Conservation (phyloP, 2,113 vertebrate genomes). For the Cygnus buccinator region DNA sequence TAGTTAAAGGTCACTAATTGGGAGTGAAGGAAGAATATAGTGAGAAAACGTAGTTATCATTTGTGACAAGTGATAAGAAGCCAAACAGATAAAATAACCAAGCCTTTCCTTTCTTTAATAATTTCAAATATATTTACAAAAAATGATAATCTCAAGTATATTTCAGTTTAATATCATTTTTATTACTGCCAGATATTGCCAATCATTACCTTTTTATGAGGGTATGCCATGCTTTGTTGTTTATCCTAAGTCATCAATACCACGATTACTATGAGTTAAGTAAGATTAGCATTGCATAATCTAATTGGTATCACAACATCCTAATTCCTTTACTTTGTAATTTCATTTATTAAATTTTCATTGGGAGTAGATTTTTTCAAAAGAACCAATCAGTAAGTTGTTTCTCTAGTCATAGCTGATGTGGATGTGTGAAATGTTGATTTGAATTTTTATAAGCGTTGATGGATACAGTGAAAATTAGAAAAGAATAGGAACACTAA, state of each 20-base stretch:
- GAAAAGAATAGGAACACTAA: background rate
- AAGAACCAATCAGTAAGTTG: background rate
- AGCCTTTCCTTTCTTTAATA: background rate
- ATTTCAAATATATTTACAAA: background rate
- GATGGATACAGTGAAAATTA: background rate
- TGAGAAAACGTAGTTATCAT: background rate
- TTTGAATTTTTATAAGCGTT: background rate
- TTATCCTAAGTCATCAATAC: background rate
- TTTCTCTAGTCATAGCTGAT: background rate
- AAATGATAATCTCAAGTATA: background rate
- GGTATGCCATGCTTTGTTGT: background rate
- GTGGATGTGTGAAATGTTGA: background rate
- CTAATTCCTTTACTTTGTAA: background rate
- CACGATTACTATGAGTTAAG: background rate
- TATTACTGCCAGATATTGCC: background rate
- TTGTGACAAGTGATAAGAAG: constrained; percentile 2
- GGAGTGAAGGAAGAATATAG: background rate
- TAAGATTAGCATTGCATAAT: background rate
- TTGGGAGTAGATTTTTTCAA: background rate
- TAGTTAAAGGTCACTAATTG: background rate
- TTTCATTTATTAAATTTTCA: background rate
- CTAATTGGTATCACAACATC: background rate
- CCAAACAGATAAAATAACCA: background rate
- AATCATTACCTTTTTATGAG: background rate
- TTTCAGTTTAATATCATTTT: background rate